Percentiles rank a stretch among this genome's conserved stretches.
Conservation (phyloP, 2,888 invertebrate genomes). For the Kuschelorhynchus macadamiae region DNA sequence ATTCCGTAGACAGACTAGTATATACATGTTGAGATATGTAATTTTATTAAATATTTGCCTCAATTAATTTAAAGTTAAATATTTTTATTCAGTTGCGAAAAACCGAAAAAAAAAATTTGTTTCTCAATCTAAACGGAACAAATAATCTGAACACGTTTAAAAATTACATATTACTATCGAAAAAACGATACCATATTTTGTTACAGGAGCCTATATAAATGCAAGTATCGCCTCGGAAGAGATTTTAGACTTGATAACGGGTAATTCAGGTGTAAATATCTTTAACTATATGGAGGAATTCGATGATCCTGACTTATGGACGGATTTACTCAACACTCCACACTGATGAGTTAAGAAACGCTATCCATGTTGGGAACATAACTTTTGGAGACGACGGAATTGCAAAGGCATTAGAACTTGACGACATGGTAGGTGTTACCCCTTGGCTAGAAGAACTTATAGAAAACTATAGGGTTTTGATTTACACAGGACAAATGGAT, state of each 20-base stretch:
- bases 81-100: too few species aligned
- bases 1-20: too few species aligned
- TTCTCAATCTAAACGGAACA: too few species aligned
- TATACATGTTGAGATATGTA: too few species aligned
- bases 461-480: conserved; percentile 76
- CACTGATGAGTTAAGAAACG: conserved; percentile 17
- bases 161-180: too few species aligned
- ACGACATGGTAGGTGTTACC: conserved; percentile 19
- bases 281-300: conserved; percentile 36
- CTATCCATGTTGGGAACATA: conserved; percentile 31
- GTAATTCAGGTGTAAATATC: conserved; percentile 3
- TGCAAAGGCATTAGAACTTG: conserved; percentile 15
- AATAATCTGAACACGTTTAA: too few species aligned
- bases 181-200: too few species aligned
- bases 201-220: conserved; percentile 11
- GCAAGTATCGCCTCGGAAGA: not conserved
- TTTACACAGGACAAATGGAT: conserved; percentile 90
- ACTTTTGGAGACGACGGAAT: conserved; percentile 24
- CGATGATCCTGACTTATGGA: conserved; percentile 13
- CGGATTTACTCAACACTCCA: conserved; percentile 14
- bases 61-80: too few species aligned
- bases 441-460: conserved; percentile 70
- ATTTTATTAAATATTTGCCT: too few species aligned
- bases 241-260: not conserved
- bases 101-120: too few species aligned